Percentiles rank a stretch among this genome's conserved stretches.
phyloP scores from a whole-genome alignment of 2,797 vertebrate species.

The Neoniphon sammara region DNA sequence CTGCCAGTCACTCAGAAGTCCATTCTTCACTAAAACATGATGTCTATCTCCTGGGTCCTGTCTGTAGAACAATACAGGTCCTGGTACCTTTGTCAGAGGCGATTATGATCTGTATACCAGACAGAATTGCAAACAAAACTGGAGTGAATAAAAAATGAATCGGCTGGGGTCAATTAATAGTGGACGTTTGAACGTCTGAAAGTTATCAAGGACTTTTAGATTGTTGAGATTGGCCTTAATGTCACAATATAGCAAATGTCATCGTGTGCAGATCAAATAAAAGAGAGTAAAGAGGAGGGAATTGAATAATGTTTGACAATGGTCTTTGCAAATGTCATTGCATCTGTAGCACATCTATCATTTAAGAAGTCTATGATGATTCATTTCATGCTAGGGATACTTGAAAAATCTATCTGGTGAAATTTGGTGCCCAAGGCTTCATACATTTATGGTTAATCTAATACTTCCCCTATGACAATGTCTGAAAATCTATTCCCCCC shows the following conservation, averaged over 20 bases:
- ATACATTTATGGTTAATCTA: slow-evolving; percentile 67
- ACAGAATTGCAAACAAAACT: slow-evolving; percentile 42
- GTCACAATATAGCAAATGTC: background rate
- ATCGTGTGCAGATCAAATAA: background rate
- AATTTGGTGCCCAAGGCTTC: slow-evolving; percentile 48
- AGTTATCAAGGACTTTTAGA: background rate
- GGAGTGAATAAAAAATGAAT: slow-evolving; percentile 23
- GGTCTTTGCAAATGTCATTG: slow-evolving; percentile 23
- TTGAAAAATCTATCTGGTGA: slow-evolving; percentile 54
- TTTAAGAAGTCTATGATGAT: slow-evolving; percentile 30
- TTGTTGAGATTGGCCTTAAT: background rate
- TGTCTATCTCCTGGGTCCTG: slow-evolving; percentile 75
- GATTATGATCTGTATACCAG: slow-evolving; percentile 63
- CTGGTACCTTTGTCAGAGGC: slow-evolving; percentile 65
- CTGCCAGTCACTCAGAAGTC: slow-evolving; percentile 77
- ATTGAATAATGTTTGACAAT: slow-evolving; percentile 14
- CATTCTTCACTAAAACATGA: slow-evolving; percentile 76
- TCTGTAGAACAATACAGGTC: slow-evolving; percentile 64
- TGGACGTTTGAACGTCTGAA: background rate
- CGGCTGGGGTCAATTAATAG: slow-evolving; percentile 1
- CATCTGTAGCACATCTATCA: slow-evolving; percentile 38
- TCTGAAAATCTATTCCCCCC: slow-evolving; percentile 63
- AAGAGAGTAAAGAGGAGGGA: background rate
- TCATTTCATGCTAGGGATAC: slow-evolving; percentile 47
- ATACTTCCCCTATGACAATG: slow-evolving; percentile 55